Percentiles rank a stretch among this genome's conserved stretches.
phyloP scores from a whole-genome alignment of 2,888 invertebrate genomes.

The Frankliniella fusca region DNA sequence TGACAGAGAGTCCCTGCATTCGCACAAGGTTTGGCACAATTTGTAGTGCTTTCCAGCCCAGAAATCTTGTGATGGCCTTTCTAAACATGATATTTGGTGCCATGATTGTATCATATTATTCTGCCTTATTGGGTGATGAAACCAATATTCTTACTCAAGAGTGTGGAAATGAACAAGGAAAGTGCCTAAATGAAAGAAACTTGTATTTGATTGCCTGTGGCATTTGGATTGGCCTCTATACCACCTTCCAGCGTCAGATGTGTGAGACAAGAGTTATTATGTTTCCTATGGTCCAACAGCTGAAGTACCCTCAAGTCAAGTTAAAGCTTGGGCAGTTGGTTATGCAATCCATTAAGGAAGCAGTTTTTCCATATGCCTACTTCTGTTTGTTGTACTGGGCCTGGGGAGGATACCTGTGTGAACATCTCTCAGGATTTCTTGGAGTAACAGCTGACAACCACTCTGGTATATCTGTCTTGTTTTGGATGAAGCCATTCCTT shows the following conservation, averaged over 20 bases:
- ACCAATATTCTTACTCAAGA: constrained; percentile 52
- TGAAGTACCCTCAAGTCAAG: constrained; percentile 64
- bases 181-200: constrained; percentile 63
- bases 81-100: constrained; percentile 63
- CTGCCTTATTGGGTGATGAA: constrained; percentile 59
- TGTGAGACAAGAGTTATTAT: constrained; percentile 55
- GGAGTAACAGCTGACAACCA: constrained; percentile 54
- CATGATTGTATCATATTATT: constrained; percentile 64
- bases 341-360: constrained; percentile 56
- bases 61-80: constrained; percentile 54
- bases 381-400: constrained; percentile 60
- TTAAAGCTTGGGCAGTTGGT: constrained; percentile 55
- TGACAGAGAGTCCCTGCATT: constrained; percentile 57
- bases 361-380: constrained; percentile 59
- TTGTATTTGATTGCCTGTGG: constrained; percentile 65
- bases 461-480: constrained; percentile 52
- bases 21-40: constrained; percentile 65
- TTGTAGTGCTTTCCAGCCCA: constrained; percentile 57
- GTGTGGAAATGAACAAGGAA: constrained; percentile 37
- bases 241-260: constrained; percentile 57
- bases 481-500: constrained; percentile 51
- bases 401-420: constrained; percentile 56
- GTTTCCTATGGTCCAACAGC: constrained; percentile 67
- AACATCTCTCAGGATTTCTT: constrained; percentile 53
- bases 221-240: constrained; percentile 62